Conservation (phyloP, 2,797 vertebrate species). For the Crocodylus rhombifer region DNA sequence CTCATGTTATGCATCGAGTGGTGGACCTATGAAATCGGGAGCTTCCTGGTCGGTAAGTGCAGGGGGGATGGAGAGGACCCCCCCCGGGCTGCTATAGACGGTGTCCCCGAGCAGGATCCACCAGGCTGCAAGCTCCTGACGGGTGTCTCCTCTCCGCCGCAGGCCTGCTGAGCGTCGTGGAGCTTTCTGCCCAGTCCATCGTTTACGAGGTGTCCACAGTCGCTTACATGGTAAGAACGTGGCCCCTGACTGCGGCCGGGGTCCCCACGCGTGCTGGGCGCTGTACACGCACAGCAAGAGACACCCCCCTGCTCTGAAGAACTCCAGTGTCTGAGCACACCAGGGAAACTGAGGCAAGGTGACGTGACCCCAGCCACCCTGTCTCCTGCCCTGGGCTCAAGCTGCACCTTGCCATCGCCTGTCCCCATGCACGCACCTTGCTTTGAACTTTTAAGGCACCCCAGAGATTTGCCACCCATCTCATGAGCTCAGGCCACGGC, state of each 20-base stretch:
- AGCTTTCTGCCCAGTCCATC: constrained; percentile 89
- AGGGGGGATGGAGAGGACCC: rapidly evolving
- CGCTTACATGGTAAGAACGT: constrained; percentile 85
- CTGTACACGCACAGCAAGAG: rapidly evolving
- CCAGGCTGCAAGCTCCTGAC: rapidly evolving
- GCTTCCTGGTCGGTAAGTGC: constrained; percentile 87
- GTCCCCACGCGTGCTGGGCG: rapidly evolving
- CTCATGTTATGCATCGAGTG: constrained; percentile 92
- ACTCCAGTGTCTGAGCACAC: neutral
- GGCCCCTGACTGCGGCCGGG: neutral
- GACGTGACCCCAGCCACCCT: rapidly evolving
- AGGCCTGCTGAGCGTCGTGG: constrained; percentile 88
- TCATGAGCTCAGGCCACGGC: too few relatives aligned
- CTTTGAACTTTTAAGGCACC: neutral
- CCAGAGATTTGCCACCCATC: too few relatives aligned
- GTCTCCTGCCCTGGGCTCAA: neutral
- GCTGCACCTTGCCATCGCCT: neutral
- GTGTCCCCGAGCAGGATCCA: rapidly evolving
- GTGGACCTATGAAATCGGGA: constrained; percentile 91
- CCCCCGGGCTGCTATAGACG: neutral
- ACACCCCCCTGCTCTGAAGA: neutral
- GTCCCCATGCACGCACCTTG: rapidly evolving
- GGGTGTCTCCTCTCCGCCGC: neutral
- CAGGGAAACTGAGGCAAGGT: too few relatives aligned
- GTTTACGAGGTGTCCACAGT: constrained; percentile 83